These are phyloP conservation scores for Crocodylus rhombifer DNA, from an alignment of 2,797 vertebrate genomes.

Conservation along the genomic window DNA sequence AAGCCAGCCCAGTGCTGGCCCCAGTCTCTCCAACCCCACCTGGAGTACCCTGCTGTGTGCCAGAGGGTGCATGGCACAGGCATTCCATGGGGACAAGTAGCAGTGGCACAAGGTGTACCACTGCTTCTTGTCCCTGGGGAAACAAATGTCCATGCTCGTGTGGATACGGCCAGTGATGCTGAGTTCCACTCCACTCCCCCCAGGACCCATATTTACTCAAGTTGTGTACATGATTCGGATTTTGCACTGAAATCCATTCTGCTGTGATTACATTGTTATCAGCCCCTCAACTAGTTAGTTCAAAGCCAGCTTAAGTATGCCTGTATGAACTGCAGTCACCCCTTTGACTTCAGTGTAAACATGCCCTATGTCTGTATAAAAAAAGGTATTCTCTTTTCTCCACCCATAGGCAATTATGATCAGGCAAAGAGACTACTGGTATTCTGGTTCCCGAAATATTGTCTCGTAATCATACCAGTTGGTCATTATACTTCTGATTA, in stretches of 20 bases:
- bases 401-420: accelerated
- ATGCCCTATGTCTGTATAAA: accelerated
- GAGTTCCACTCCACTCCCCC: background rate
- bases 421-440: background rate
- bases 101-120: too few relatives aligned
- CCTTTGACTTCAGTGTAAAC: background rate
- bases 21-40: too few relatives aligned
- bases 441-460: background rate
- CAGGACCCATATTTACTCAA: accelerated
- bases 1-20: too few relatives aligned
- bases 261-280: too few relatives aligned
- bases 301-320: background rate
- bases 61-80: too few relatives aligned
- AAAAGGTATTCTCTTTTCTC: background rate
- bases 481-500: background rate
- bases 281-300: background rate
- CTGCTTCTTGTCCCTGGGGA: too few relatives aligned
- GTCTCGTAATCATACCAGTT: background rate
- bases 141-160: too few relatives aligned
- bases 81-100: too few relatives aligned
- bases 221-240: too few relatives aligned
- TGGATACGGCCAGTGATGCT: accelerated
- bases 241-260: too few relatives aligned
- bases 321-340: background rate
- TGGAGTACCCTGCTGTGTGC: too few relatives aligned